These are phyloP conservation scores for Patella vulgata DNA, from an alignment of 1,140 invertebrate species.

Conservation along the genomic window DNA sequence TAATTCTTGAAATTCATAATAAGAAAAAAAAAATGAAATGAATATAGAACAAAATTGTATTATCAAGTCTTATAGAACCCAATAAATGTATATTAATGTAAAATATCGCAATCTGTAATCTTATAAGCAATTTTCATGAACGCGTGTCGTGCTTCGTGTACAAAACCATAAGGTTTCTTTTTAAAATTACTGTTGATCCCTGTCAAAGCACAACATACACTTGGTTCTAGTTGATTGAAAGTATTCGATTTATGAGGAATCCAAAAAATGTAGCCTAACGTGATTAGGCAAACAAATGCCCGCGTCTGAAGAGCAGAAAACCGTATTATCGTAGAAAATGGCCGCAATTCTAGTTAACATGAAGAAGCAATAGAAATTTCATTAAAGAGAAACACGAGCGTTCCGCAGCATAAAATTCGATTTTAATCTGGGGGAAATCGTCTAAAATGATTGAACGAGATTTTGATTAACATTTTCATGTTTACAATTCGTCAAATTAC, in stretches of 20 bases:
- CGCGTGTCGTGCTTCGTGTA: no score
- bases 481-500: slow-evolving; percentile 22
- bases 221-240: no score
- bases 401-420: slow-evolving; percentile 14
- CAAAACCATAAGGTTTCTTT: no score
- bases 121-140: no score
- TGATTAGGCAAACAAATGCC: slow-evolving; percentile 9
- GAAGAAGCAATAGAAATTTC: slow-evolving; percentile 1
- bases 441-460: slow-evolving; percentile 15
- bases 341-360: slow-evolving; percentile 2
- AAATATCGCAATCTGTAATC: no score
- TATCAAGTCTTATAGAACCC: no score
- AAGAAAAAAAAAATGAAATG: no score
- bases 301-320: slow-evolving; percentile 3
- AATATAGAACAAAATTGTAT: no score
- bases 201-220: no score
- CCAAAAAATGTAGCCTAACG: slow-evolving; percentile 1
- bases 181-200: no score
- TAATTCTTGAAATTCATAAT: no score
- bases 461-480: slow-evolving; percentile 18
- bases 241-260: slow-evolving; percentile 5
- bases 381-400: slow-evolving; percentile 1
- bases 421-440: slow-evolving; percentile 11
- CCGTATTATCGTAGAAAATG: slow-evolving; percentile 1
- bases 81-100: no score